Percentiles rank a stretch among this genome's conserved stretches.
Conservation (phyloP, 2,797 vertebrate species). For the Scleropages formosus region DNA sequence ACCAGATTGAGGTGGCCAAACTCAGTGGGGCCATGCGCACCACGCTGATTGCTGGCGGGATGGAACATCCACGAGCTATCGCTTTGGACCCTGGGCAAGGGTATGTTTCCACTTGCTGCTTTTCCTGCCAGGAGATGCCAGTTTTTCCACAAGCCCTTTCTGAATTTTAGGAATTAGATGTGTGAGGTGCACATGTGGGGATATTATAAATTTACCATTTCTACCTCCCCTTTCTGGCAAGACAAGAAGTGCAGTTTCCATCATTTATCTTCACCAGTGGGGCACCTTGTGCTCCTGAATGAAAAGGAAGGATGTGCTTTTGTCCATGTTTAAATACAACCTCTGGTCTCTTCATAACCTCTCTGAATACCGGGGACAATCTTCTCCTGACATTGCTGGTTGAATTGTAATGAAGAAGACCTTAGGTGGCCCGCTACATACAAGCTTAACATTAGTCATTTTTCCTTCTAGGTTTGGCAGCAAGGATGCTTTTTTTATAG, state of each 20-base stretch:
- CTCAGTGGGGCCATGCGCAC: conserved; percentile 89
- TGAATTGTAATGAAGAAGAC: not conserved
- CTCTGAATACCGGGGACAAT: not conserved
- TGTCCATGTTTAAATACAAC: not conserved
- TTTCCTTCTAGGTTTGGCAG: not conserved
- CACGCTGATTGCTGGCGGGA: conserved; percentile 90
- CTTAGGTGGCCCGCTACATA: not conserved
- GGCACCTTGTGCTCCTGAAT: not conserved
- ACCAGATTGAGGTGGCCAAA: conserved; percentile 96
- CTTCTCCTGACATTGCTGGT: not conserved
- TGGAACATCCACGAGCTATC: conserved; percentile 96
- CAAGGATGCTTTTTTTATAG: not conserved
- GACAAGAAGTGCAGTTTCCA: not conserved
- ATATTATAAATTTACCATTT: too few species aligned
- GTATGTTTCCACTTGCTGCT: conserved; percentile 55
- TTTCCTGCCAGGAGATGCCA: not conserved
- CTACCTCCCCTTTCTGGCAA: not conserved
- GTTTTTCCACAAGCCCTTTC: not conserved
- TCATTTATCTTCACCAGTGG: not conserved
- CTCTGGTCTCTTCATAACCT: not conserved
- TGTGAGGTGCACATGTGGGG: not conserved
- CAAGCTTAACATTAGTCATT: not conserved
- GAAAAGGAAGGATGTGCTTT: not conserved
- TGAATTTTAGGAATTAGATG: not conserved
- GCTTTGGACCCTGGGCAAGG: conserved; percentile 93